phyloP scores from a whole-genome alignment of 2,797 vertebrate genomes.

The Rhynchotus rufescens region DNA sequence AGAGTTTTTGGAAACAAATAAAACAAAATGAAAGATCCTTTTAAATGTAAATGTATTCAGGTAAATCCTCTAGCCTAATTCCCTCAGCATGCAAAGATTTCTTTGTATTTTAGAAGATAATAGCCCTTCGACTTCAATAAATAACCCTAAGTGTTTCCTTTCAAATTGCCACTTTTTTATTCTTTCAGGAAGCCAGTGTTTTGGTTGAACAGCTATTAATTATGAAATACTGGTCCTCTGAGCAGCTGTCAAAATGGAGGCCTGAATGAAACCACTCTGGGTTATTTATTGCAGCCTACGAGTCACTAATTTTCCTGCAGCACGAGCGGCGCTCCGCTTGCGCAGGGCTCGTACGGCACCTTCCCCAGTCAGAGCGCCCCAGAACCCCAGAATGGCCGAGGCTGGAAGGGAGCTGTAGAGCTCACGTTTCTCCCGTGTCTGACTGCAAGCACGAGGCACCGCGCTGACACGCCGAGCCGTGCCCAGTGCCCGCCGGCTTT shows the following conservation, averaged over 20 bases:
- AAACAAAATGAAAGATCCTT: conserved; percentile 16
- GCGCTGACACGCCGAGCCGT: background rate
- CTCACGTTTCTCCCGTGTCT: background rate
- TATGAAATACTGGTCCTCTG: conserved; percentile 35
- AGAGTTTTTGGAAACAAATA: background rate
- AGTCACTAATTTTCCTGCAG: too few relatives aligned
- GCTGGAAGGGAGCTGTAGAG: too few relatives aligned
- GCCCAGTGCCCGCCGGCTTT: background rate
- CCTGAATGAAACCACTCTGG: background rate
- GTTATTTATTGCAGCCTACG: too few relatives aligned
- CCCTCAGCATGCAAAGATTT: background rate
- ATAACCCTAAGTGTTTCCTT: conserved; percentile 47
- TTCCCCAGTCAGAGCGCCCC: too few relatives aligned
- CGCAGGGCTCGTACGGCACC: too few relatives aligned
- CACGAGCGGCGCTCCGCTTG: too few relatives aligned
- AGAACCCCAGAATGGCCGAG: too few relatives aligned
- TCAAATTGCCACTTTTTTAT: background rate
- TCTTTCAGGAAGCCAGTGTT: conserved; percentile 12
- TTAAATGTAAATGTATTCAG: conserved; percentile 13
- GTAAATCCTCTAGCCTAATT: conserved; percentile 47
- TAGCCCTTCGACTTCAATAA: conserved; percentile 38
- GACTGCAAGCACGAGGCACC: background rate
- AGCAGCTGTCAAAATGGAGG: conserved; percentile 46
- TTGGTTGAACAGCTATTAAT: conserved; percentile 28
- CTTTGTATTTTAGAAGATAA: conserved; percentile 58